Conservation (phyloP, 1,140 invertebrate genomes). For the Drosophila melanogaster region Release_6_plus_ISO1_MT NT_037436.4:13798501-13799000, state of each 20-base stretch:
- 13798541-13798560: background rate
- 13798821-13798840: background rate
- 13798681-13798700: conserved; percentile 62
- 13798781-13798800: conserved; percentile 18
- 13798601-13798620: conserved; percentile 75
- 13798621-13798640: conserved; percentile 54
- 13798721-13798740: conserved; percentile 62
- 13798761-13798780: conserved; percentile 42
- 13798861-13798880: conserved; percentile 3
- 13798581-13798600: conserved; percentile 44
- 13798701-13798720: conserved; percentile 38
- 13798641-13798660: conserved; percentile 62
- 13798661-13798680: conserved; percentile 69
- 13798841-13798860: conserved; percentile 40
- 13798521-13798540: conserved; percentile 18
- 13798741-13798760: conserved; percentile 69
- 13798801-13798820: background rate
- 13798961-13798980: conserved; percentile 43
- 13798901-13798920: conserved; percentile 31
- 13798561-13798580: conserved; percentile 9
- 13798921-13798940: conserved; percentile 44
- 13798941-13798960: conserved; percentile 30
- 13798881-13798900: conserved; percentile 18
- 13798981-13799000: conserved; percentile 16
- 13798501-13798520: conserved; percentile 30